Evolutionary conservation across 2,797 vertebrate species (phyloP).

Genomic region (Lagodon rhomboides): DNA sequence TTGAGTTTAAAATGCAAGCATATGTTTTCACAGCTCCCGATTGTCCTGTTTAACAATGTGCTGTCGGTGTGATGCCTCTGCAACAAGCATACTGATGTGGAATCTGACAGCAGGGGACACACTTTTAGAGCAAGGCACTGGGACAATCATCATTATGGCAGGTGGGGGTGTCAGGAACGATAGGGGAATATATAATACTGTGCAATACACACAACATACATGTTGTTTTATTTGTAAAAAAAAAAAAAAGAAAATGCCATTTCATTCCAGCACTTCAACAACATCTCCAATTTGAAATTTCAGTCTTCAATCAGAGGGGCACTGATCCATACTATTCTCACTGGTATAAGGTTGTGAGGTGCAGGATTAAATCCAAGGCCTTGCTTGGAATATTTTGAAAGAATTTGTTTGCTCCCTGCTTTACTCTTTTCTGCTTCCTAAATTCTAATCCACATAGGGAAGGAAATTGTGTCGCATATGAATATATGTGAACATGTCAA

Average conservation of each 20-base stretch:
- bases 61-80: background rate
- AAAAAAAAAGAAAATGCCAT: too few relatives aligned
- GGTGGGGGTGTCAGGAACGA: background rate
- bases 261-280: background rate
- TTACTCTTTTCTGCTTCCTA: background rate
- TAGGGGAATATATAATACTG: background rate
- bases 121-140: background rate
- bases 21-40: background rate
- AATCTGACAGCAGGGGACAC: background rate
- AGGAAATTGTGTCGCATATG: too few relatives aligned
- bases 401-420: background rate
- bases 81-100: background rate
- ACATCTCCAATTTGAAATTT: background rate
- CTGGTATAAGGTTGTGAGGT: background rate
- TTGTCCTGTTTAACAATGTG: background rate
- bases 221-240: too few relatives aligned
- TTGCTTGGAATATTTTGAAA: conserved; percentile 10
- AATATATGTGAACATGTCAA: too few relatives aligned
- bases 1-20: background rate
- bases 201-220: background rate
- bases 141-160: background rate
- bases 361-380: background rate
- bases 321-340: conserved; percentile 2
- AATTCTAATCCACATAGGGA: too few relatives aligned
- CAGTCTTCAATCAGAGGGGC: background rate